Conservation (phyloP, 2,113 vertebrate genomes). For the Actinemys pallida region DNA sequence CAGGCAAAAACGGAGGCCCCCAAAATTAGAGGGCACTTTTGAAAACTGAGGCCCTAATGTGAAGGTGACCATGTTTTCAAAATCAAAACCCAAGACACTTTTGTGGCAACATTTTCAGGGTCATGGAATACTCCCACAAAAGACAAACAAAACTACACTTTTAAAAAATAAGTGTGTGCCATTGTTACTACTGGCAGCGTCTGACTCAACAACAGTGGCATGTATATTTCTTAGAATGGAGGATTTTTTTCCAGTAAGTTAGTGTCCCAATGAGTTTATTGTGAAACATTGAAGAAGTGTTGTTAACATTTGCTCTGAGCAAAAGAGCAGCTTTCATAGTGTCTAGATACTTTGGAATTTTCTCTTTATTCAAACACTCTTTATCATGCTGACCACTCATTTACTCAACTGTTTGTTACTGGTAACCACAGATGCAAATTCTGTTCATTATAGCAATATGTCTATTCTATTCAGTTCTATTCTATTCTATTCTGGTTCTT, state of each 20-base stretch:
- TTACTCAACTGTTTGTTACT: not conserved
- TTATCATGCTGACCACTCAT: not conserved
- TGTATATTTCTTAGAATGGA: not conserved
- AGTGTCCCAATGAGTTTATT: not conserved
- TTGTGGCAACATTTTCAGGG: accelerated
- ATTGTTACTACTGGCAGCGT: accelerated
- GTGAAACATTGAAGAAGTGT: not conserved
- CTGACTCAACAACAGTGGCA: not conserved
- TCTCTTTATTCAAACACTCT: not conserved
- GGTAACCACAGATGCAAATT: not conserved
- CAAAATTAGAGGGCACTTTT: accelerated
- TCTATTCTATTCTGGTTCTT: not conserved
- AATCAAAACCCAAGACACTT: too few relatives aligned
- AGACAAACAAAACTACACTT: not conserved
- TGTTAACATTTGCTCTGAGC: not conserved
- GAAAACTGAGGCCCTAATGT: not conserved
- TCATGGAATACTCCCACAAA: not conserved
- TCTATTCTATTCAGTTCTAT: not conserved
- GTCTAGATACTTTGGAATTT: not conserved
- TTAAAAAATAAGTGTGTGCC: not conserved
- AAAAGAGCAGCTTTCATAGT: not conserved
- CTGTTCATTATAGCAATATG: not conserved
- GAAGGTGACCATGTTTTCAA: not conserved
- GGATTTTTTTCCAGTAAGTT: not conserved
- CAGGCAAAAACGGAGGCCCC: not conserved